Base-by-base conservation (phyloP, 2,113 vertebrate species). In the Festucalex cinctus region DNA sequence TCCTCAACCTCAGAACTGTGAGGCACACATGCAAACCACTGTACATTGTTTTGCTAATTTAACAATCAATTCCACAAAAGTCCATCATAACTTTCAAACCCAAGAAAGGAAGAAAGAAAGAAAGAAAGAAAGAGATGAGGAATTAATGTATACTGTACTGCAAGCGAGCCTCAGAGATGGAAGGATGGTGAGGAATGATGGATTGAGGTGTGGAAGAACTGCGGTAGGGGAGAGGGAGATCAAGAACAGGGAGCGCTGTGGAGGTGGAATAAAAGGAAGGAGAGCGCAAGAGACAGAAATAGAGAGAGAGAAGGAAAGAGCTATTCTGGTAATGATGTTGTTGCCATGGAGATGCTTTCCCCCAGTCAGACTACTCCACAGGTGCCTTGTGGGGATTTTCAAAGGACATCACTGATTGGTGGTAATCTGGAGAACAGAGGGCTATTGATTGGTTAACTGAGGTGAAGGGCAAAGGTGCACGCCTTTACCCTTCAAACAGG, bases 251-350 rank as follows among this genome's bases (percentile, higher is more conserved):
- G 28, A n/a, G 26, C 10, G 9, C 43, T 36, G 63, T 65, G 63
- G 44, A 49, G 46, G 44, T 65, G 20, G 67, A 66, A 74, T 43
- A 1, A 73, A 35, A 71, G 22, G 54, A 75, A 65, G 16, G 24
- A 58, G 49, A 36, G 22, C 5, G 65, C 62, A 41, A 46, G 57
- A 68, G 49, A 39, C 32, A 17, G 36, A 66, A 53, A 24, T 67
- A 68, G 70, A 65, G 73, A 73, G 70, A 65, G 73, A 80, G 74
- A 74, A 69, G 73, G 63, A 81, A 68, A 74, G 67, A 83, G 79
- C 77, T 88, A 86, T 88, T 87, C 81, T 83, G 73, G 81, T 82
- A 83, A 81, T 81, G 79, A 87, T 87, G 79, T 71, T 79, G 87
- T 87, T 86, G 84, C 82, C 84, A 87, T 89, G 81, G 85, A 76